Evolutionary conservation across 2,113 vertebrate species (phyloP).

Genomic region (Montifringilla adamsi): DNA sequence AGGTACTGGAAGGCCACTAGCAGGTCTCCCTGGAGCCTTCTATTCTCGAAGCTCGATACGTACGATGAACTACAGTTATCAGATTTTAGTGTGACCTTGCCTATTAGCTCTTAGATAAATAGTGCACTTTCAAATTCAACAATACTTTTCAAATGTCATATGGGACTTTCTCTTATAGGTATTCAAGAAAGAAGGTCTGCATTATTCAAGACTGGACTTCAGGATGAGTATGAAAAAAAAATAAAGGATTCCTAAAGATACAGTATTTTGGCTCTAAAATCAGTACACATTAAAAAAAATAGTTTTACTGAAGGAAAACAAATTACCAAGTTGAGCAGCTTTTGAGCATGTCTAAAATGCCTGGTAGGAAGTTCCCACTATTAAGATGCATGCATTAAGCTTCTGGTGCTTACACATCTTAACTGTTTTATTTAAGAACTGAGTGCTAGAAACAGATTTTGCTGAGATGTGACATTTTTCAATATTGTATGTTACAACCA

Average conservation of each 20-base stretch:
- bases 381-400: background rate
- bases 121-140: background rate
- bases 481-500: background rate
- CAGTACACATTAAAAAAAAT: background rate
- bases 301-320: background rate
- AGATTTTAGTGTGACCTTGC: background rate
- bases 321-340: background rate
- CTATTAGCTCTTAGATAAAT: background rate
- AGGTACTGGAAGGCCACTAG: background rate
- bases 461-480: background rate
- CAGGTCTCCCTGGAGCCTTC: background rate
- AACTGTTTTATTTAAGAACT: background rate
- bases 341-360: background rate
- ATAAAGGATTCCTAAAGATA: background rate
- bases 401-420: background rate
- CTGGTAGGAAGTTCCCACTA: background rate
- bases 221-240: background rate
- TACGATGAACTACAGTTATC: background rate
- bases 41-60: background rate
- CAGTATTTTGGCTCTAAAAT: background rate
- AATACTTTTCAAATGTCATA: background rate
- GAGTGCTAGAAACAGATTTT: background rate
- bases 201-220: background rate
- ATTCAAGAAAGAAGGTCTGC: background rate
- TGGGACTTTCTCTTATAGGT: constrained; percentile 56